phyloP scores from a whole-genome alignment of 2,888 invertebrate genomes.

The Stenolophus ochropezus region DNA sequence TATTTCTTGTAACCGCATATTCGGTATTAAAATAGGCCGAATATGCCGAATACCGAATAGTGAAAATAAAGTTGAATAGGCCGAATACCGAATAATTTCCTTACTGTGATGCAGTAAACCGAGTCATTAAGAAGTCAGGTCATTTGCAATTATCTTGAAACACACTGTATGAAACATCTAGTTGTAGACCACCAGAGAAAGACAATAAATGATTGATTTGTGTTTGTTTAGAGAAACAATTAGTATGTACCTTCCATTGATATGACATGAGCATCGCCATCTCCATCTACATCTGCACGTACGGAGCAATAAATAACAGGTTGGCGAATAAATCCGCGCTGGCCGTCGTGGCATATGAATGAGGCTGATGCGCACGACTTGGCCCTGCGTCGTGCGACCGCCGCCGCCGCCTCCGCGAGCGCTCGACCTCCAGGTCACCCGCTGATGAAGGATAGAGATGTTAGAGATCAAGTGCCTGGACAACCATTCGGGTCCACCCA shows the following conservation, averaged over 20 bases:
- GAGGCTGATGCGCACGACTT: slow-evolving; percentile 3
- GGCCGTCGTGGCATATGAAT: slow-evolving; percentile 9
- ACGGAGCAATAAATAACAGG: slow-evolving; percentile 1
- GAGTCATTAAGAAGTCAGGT: no score
- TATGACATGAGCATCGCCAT: background rate
- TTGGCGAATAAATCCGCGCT: slow-evolving; percentile 1
- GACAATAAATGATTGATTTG: no score
- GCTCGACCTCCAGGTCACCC: background rate
- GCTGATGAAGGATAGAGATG: background rate
- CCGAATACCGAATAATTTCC: no score
- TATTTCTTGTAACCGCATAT: no score
- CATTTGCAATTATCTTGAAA: no score
- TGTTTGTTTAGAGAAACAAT: background rate
- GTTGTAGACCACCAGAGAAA: no score
- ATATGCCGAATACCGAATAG: no score
- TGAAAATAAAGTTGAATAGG: no score
- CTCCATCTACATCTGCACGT: background rate
- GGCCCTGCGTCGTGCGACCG: background rate
- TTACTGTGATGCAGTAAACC: no score
- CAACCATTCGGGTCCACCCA: no score
- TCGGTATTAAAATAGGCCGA: no score
- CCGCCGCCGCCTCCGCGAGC: background rate
- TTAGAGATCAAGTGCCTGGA: background rate
- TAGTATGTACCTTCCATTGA: background rate
- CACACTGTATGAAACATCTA: no score